Base-by-base conservation (phyloP, 2,888 invertebrate species). In the Conops quadrifasciatus region DNA sequence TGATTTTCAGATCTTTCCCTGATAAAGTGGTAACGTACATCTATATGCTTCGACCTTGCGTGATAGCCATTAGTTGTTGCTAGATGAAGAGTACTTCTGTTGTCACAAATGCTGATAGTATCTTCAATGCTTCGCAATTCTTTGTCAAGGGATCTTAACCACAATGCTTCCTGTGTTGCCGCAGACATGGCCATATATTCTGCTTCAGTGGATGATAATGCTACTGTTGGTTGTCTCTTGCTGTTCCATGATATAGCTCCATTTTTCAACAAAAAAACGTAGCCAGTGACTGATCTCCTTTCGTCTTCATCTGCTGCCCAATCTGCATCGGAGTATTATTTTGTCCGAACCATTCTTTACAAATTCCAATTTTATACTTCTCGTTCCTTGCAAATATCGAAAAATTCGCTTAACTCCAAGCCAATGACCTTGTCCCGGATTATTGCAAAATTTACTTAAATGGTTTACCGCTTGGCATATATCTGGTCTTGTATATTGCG, bases 231-330 rank as follows among this genome's bases (percentile, higher is more conserved):
- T 43, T 75, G 74, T 2, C 67, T 58, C 26, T 72, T 73, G n/a
- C 70, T 70, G 15, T 56, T 68, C 73, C 76, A 75, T 19, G 72
- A 72, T 16, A 76, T 70, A 21, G 74, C 70, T 19, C 65, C 72
- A 15, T 67, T 56, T 66, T 74, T 67, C 9, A 73, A 24, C 19
- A 60, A 69, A n/a, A 36, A 36, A 7, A 36, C 36, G 9, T 36
- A 36, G 4, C 36, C 36, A 36, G 36, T 36, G 36, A 36, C 36
- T 36, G 36, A 36, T 36, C 36, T 36, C 9, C 36, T 36, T 36
- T 70, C 70, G 9, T 70, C 64, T 21, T 24, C 19, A 30, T 65
- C 70, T 26, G 36, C 58, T 2, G 71, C 70, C 72, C 70, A 73
- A 68, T 70, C 70, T 36, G 36, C 36, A 36, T 36, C 36, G 9